Conservation (phyloP, 1,140 invertebrate species). For the Drosophila pandora region DNA sequence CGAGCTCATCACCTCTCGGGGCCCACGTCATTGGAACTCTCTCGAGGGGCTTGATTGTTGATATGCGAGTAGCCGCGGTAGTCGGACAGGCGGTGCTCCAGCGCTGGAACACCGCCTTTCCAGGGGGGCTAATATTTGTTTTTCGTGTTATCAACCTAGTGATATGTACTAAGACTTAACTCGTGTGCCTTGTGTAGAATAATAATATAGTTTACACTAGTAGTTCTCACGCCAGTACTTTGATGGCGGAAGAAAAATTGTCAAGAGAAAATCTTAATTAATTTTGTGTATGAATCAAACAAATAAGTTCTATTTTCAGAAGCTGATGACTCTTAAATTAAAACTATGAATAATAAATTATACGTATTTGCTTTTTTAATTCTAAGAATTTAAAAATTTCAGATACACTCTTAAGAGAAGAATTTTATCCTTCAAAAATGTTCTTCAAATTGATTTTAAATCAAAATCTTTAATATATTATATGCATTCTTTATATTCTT, state of each 20-base stretch:
- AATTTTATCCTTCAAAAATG: no score
- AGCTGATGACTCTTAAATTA: no score
- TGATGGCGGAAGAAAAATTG: background rate
- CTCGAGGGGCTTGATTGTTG: background rate
- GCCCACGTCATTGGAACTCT: slow-evolving; percentile 24
- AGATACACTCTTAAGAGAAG: no score
- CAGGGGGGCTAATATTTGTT: slow-evolving; percentile 41
- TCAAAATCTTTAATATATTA: no score
- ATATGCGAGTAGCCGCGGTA: background rate
- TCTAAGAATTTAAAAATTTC: no score
- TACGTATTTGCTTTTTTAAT: no score
- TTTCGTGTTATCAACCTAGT: slow-evolving; percentile 18
- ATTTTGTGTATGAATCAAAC: background rate
- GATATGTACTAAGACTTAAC: slow-evolving; percentile 13
- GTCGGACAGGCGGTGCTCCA: slow-evolving; percentile 36
- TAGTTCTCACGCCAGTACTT: background rate
- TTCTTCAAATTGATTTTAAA: no score
- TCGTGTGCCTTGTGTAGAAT: slow-evolving; percentile 2
- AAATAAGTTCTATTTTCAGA: background rate
- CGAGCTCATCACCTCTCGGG: background rate
- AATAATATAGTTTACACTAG: background rate
- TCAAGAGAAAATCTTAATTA: background rate
- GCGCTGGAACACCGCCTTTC: slow-evolving; percentile 38
- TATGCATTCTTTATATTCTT: background rate
- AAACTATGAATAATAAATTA: no score